Conservation (phyloP, 2,888 invertebrate species). For the Thecophora atra region DNA sequence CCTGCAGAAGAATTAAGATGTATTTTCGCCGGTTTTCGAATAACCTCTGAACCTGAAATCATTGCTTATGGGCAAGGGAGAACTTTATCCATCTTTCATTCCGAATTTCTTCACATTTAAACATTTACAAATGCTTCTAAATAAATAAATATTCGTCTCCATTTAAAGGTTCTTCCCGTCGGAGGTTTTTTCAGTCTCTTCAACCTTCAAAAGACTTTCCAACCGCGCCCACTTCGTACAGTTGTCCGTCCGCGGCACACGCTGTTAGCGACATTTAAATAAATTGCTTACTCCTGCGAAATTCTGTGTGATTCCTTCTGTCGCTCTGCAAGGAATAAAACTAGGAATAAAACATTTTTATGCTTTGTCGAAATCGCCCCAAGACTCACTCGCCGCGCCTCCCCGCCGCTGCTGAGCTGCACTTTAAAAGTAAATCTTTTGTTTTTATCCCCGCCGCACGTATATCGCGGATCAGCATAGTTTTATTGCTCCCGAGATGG, state of each 20-base stretch:
- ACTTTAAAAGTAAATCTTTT: slow-evolving; percentile 22
- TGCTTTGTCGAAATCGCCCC: not conserved
- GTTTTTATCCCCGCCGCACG: not conserved
- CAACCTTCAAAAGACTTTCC: too few relatives aligned
- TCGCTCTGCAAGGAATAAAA: not conserved
- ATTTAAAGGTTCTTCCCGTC: not conserved
- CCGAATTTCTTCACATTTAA: too few relatives aligned
- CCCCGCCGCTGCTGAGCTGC: not conserved
- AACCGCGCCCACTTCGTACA: not conserved
- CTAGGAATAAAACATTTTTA: not conserved
- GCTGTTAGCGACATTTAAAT: slow-evolving; percentile 28
- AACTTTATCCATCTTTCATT: too few relatives aligned
- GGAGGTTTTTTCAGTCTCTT: not conserved
- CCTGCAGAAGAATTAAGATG: too few relatives aligned
- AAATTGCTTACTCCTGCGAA: slow-evolving; percentile 20
- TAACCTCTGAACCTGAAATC: too few relatives aligned
- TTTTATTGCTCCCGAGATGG: slow-evolving; percentile 20
- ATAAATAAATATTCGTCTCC: not conserved
- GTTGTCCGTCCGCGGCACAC: not conserved
- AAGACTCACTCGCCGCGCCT: not conserved
- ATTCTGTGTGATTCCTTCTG: not conserved
- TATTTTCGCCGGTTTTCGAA: too few relatives aligned
- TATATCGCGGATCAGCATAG: slow-evolving; percentile 31
- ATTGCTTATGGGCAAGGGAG: too few relatives aligned
- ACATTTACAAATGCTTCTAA: too few relatives aligned